phyloP scores from a whole-genome alignment of 2,888 invertebrate genomes.

The Archips crataeganus region DNA sequence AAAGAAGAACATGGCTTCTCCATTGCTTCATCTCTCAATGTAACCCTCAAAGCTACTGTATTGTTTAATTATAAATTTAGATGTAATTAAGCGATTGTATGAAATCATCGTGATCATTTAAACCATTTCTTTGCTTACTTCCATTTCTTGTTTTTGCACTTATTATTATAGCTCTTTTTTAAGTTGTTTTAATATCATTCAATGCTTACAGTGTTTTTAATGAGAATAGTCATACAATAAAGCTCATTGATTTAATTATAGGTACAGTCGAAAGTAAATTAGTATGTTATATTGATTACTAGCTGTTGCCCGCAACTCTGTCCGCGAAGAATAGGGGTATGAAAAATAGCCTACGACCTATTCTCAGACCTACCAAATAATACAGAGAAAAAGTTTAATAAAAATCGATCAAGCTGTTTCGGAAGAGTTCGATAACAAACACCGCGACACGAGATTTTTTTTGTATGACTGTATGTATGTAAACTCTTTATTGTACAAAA shows the following conservation, averaged over 20 bases:
- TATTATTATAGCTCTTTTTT: not conserved
- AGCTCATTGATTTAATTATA: not conserved
- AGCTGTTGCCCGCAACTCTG: no score
- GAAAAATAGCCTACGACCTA: no score
- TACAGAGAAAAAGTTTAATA: no score
- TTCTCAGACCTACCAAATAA: no score
- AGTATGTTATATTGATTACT: no score
- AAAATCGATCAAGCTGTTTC: no score
- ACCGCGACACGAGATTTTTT: no score
- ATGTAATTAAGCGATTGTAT: conserved; percentile 42
- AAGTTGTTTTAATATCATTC: not conserved
- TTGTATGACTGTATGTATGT: no score
- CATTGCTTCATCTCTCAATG: not conserved
- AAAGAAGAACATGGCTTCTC: conserved; percentile 12
- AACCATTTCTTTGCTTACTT: conserved; percentile 19
- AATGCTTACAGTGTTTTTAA: not conserved
- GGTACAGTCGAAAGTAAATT: no score
- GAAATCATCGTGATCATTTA: conserved; percentile 34
- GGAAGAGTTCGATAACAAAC: no score
- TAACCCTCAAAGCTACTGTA: conserved; percentile 34
- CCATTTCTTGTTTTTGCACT: not conserved
- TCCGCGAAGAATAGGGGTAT: no score
- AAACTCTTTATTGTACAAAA: no score
- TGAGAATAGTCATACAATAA: not conserved
- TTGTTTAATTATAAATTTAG: conserved; percentile 43